These are phyloP conservation scores for Tringa solitaria DNA, from an alignment of 2,113 vertebrate species.

Conservation along the genomic window DNA sequence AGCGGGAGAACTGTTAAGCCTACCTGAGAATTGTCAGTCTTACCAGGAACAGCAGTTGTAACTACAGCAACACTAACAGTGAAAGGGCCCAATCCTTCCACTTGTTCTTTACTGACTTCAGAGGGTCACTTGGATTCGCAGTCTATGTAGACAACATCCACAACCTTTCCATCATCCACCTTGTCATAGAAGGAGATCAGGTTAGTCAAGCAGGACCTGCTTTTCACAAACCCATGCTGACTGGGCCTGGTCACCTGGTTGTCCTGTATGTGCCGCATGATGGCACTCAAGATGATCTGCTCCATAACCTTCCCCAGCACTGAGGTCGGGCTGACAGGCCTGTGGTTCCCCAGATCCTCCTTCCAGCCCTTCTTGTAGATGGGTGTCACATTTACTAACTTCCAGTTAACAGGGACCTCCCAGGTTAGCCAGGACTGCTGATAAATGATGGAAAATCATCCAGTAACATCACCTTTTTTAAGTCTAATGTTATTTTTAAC, in stretches of 20 bases:
- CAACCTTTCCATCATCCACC: neutral
- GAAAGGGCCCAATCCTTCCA: too few species aligned
- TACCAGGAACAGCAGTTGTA: too few species aligned
- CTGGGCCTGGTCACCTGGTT: neutral
- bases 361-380: neutral
- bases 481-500: slow-evolving; percentile 58
- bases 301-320: neutral
- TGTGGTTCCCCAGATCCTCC: neutral
- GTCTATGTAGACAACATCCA: neutral
- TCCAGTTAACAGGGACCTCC: neutral
- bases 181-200: neutral
- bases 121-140: too few species aligned
- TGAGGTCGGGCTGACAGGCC: neutral
- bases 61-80: too few species aligned
- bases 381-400: neutral
- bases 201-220: neutral
- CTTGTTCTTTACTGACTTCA: too few species aligned
- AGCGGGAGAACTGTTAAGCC: neutral
- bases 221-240: neutral
- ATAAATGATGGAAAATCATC: neutral
- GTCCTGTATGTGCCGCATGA: neutral
- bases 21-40: neutral
- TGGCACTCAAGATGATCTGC: neutral
- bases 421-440: neutral
- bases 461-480: slow-evolving; percentile 46